A percentile compares a stretch with the other conserved stretches of the same genome.
These are phyloP conservation scores for Scomber scombrus DNA, from an alignment of 2,113 vertebrate genomes.

Conservation along the genomic window DNA sequence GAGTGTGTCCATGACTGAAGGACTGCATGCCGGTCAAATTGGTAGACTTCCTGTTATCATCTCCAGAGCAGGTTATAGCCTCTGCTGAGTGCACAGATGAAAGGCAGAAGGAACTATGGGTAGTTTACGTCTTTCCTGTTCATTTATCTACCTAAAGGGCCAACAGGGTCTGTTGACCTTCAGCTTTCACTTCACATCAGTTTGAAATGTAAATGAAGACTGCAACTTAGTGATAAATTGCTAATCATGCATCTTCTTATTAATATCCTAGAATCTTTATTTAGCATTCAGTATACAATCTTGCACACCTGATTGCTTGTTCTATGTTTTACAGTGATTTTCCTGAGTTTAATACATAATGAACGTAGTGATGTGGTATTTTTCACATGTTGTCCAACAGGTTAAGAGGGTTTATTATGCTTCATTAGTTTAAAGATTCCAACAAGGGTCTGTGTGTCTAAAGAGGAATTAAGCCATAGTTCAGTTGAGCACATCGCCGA, in stretches of 20 bases:
- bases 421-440: conserved; percentile 38
- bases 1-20: conserved; percentile 8
- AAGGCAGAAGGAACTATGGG: conserved; percentile 53
- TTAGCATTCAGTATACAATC: not conserved
- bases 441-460: conserved; percentile 28
- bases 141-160: conserved; percentile 10
- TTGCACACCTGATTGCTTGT: not conserved
- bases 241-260: not conserved
- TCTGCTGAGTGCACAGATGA: conserved; percentile 55
- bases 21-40: conserved; percentile 35
- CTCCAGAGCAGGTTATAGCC: conserved; percentile 30
- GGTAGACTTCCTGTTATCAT: conserved; percentile 63
- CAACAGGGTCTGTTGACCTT: not conserved
- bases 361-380: conserved; percentile 13
- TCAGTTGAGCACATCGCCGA: conserved; percentile 49
- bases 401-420: conserved; percentile 60
- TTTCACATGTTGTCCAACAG: conserved; percentile 60
- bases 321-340: not conserved
- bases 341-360: not conserved
- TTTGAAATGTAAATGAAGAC: not conserved
- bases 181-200: not conserved
- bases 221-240: not conserved
- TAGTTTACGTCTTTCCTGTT: conserved; percentile 36
- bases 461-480: conserved; percentile 63
- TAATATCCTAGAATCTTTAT: no score